A percentile compares a stretch with the other conserved stretches of the same genome.
These are phyloP conservation scores for Pinctada fucata DNA, from an alignment of 2,888 invertebrate species.

Conservation along the genomic window DNA sequence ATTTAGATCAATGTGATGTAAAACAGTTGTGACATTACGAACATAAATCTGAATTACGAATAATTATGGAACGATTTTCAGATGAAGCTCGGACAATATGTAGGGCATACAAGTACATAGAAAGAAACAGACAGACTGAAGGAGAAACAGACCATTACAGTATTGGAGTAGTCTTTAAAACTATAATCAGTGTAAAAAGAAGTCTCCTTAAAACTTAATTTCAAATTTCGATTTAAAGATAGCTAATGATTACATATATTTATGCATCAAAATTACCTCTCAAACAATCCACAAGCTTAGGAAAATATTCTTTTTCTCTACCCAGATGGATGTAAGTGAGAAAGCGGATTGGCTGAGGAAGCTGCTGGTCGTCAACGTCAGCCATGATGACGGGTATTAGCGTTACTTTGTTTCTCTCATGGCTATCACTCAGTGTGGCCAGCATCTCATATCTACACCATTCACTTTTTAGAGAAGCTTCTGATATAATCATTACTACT, in stretches of 20 bases:
- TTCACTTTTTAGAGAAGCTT: constrained; percentile 22
- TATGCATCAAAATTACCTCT: not conserved
- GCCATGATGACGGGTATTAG: constrained; percentile 20
- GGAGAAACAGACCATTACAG: no score
- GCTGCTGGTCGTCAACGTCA: constrained; percentile 10
- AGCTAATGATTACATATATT: not conserved
- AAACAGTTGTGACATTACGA: no score
- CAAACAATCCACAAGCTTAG: constrained; percentile 6
- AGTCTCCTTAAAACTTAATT: no score
- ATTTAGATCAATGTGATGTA: no score
- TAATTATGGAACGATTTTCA: no score
- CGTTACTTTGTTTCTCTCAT: constrained; percentile 7
- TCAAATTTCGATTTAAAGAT: no score
- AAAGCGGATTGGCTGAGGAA: constrained; percentile 20
- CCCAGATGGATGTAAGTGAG: constrained; percentile 21
- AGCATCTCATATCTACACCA: constrained; percentile 35
- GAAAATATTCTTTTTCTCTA: not conserved
- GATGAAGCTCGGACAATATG: no score
- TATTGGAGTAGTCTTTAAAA: no score
- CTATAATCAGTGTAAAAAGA: no score
- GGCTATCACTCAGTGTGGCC: constrained; percentile 12
- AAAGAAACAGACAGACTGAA: no score
- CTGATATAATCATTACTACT: constrained; percentile 24
- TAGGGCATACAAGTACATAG: no score
- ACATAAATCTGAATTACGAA: no score